A percentile compares a stretch with the other conserved stretches of the same genome.
These are phyloP conservation scores for Hydrolagus affinis DNA, from an alignment of 2,113 vertebrate species.

Conservation along the genomic window DNA sequence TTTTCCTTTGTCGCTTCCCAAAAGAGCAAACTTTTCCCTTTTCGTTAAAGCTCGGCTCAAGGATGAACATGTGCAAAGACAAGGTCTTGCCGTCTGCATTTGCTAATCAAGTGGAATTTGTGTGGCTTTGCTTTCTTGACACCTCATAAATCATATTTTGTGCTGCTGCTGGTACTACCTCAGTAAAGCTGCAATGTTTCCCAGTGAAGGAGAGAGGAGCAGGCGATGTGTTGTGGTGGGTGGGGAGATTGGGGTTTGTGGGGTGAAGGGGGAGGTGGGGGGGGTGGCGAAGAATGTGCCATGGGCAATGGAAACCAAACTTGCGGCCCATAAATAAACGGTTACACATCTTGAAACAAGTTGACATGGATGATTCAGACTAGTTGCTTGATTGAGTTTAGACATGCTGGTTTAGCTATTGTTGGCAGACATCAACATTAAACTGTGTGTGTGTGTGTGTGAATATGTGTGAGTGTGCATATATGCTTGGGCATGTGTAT, in stretches of 20 bases:
- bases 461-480: too few species aligned
- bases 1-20: background rate
- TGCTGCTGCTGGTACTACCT: background rate
- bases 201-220: background rate
- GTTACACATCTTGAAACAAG: background rate
- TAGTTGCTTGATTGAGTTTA: background rate
- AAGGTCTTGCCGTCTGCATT: conserved; percentile 12
- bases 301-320: background rate
- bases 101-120: conserved; percentile 13
- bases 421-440: too few species aligned
- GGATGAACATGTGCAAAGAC: background rate
- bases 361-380: background rate
- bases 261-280: background rate
- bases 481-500: too few species aligned
- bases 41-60: background rate
- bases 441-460: too few species aligned
- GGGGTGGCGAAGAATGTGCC: background rate
- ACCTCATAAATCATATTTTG: background rate
- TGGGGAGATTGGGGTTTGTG: background rate
- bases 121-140: background rate
- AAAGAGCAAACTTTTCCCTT: background rate
- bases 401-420: too few species aligned
- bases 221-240: background rate
- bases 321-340: background rate
- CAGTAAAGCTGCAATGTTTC: background rate